These are phyloP conservation scores for Hemitrygon akajei DNA, from an alignment of 2,797 vertebrate species.

Conservation along the genomic window DNA sequence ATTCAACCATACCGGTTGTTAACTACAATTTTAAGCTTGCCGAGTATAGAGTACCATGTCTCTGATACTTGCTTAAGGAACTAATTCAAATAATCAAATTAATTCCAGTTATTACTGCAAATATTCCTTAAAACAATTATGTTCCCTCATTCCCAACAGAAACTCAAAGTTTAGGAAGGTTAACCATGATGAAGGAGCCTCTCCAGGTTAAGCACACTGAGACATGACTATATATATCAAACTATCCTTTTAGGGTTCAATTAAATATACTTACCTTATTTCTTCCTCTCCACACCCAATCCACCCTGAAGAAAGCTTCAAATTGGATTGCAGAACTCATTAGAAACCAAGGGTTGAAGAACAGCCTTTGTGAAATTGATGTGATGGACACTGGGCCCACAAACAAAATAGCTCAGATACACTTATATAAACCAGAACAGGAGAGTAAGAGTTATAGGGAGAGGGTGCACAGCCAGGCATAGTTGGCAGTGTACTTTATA, in stretches of 20 bases:
- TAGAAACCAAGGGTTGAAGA: not conserved
- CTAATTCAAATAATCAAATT: not conserved
- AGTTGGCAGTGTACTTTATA: too few relatives aligned
- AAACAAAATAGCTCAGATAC: too few relatives aligned
- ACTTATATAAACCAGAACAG: too few relatives aligned
- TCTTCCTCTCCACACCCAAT: not conserved
- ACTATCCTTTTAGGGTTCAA: not conserved
- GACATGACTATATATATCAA: not conserved
- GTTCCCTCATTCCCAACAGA: not conserved
- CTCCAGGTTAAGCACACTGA: too few relatives aligned
- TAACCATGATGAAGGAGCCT: not conserved
- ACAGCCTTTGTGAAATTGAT: not conserved
- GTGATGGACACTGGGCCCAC: too few relatives aligned
- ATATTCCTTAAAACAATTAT: not conserved
- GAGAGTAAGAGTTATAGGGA: too few relatives aligned
- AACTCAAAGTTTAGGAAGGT: not conserved
- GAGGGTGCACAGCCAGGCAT: too few relatives aligned
- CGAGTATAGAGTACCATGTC: too few relatives aligned
- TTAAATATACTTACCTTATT: not conserved
- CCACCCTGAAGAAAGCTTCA: too few relatives aligned
- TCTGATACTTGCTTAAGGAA: not conserved
- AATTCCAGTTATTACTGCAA: conserved; percentile 14
- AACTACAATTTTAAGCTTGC: too few relatives aligned
- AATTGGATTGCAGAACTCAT: too few relatives aligned
- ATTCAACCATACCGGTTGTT: too few relatives aligned